Evolutionary conservation across 1,140 invertebrate species (phyloP), one percentile per base, ranked within the genome.

Genomic region (Heliconius eleuchia): DNA sequence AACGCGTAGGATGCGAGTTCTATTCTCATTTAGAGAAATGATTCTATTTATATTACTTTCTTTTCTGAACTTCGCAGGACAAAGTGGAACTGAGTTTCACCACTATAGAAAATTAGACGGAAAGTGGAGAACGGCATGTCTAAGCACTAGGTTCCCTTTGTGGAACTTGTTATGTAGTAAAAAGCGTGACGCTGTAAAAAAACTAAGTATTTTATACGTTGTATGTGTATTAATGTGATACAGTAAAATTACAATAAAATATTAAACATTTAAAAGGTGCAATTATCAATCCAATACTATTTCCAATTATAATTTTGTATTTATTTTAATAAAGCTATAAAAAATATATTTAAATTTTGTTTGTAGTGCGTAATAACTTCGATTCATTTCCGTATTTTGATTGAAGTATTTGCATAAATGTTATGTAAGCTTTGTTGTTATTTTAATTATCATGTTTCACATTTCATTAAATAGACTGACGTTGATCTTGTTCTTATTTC

Each of bases 321-420:
- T 23, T 11, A 23, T 23, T 57, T 57, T 57, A 57, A 57, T 57
- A 57, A 57, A 23, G 23, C 8, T 57, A 57, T 57, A 57, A 23
- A 16, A 57, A 23, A 57, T n/a, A 57, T 2, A n/a, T 23, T 23
- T 57, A 57, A 57, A n/a, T 57, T 23, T 23, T 57, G n/a, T 57
- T 23, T 57, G 55, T 57, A 23, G 6, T 57, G 19, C 55, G n/a
- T 60, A 60, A 60, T 27, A 60, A 60, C n/a, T 60, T 60, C 55
- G 8, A 23, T 60, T n/a, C n/a, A 60, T 60, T 60, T 60, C 55
- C n/a, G 55, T 60, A 11, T 60, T 60, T 60, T 23, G 55, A 27
- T 27, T 60, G 8, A 60, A 60, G n/a, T 60, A 60, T 60, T 60
- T 60, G n/a, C 55, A 60, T 60, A 60, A 60, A 60, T 60, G n/a